These are phyloP conservation scores for Bovichtus diacanthus DNA, from an alignment of 2,797 vertebrate species.

Conservation along the genomic window DNA sequence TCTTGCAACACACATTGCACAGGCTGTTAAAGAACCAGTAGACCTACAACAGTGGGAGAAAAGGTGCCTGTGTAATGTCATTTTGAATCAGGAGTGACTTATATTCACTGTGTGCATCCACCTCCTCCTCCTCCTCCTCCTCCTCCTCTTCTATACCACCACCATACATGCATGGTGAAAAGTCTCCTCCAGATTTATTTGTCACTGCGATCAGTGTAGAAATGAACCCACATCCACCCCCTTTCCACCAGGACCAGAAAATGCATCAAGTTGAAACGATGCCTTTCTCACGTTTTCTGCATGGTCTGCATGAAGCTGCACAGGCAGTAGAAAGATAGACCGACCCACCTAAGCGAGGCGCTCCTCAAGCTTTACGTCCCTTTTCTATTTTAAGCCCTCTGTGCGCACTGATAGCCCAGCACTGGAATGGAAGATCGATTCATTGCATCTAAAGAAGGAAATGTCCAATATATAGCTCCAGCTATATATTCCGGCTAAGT, in stretches of 20 bases:
- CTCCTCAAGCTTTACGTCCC: constrained; percentile 74
- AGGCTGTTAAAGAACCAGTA: constrained; percentile 70
- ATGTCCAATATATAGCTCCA: constrained; percentile 69
- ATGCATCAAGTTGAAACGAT: constrained; percentile 43
- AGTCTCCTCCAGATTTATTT: constrained; percentile 48
- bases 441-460: constrained; percentile 85
- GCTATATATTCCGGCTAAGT: constrained; percentile 57
- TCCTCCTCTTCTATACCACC: neutral
- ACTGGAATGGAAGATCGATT: constrained; percentile 79
- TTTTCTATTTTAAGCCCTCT: constrained; percentile 83
- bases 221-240: constrained; percentile 15
- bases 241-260: constrained; percentile 29
- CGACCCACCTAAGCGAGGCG: constrained; percentile 73
- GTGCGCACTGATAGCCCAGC: constrained; percentile 75
- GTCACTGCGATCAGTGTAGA: constrained; percentile 15
- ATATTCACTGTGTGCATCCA: constrained; percentile 31
- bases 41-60: constrained; percentile 46
- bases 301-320: constrained; percentile 44
- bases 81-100: constrained; percentile 56
- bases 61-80: constrained; percentile 66
- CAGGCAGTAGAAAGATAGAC: constrained; percentile 54
- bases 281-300: constrained; percentile 41
- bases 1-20: constrained; percentile 70
- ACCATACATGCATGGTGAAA: constrained; percentile 25
- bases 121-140: constrained; percentile 15